Evolutionary conservation across 2,888 invertebrate species (phyloP).

Genomic region (Melipona bicolor): DNA sequence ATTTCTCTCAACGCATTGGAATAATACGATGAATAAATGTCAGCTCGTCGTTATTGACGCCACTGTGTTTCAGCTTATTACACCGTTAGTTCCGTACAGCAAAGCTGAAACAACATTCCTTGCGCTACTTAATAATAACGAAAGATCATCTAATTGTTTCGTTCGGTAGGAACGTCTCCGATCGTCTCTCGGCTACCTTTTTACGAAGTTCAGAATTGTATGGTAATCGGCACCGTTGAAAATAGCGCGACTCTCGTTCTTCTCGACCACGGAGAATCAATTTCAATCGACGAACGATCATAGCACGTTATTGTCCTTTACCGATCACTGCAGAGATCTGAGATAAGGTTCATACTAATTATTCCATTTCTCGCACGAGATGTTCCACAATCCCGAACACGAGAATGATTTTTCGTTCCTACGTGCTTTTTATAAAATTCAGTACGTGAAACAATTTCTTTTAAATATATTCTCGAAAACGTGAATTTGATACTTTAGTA

Average conservation of each 20-base stretch:
- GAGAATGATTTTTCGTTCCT: background rate
- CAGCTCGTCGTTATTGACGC: background rate
- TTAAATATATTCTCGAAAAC: no score
- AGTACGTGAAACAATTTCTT: no score
- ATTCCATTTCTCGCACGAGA: background rate
- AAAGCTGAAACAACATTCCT: conserved; percentile 32
- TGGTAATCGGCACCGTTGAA: conserved; percentile 32
- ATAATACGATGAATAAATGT: background rate
- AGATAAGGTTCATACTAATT: background rate
- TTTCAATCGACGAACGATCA: conserved; percentile 16
- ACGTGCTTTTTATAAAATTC: no score
- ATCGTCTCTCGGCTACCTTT: conserved; percentile 13
- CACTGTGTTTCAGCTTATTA: conserved; percentile 14
- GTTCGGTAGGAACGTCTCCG: conserved; percentile 30
- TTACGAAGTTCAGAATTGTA: conserved; percentile 14
- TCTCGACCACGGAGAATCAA: conserved; percentile 5
- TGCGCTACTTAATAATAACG: conserved; percentile 31
- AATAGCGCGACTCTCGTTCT: conserved; percentile 3
- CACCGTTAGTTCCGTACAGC: background rate
- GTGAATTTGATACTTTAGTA: no score
- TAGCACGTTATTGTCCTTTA: background rate
- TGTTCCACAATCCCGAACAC: background rate
- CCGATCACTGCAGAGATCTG: background rate
- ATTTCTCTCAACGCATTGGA: no score
- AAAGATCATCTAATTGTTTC: conserved; percentile 32